phyloP scores from a whole-genome alignment of 2,113 vertebrate species.

The Drymodes brunneopygia region DNA sequence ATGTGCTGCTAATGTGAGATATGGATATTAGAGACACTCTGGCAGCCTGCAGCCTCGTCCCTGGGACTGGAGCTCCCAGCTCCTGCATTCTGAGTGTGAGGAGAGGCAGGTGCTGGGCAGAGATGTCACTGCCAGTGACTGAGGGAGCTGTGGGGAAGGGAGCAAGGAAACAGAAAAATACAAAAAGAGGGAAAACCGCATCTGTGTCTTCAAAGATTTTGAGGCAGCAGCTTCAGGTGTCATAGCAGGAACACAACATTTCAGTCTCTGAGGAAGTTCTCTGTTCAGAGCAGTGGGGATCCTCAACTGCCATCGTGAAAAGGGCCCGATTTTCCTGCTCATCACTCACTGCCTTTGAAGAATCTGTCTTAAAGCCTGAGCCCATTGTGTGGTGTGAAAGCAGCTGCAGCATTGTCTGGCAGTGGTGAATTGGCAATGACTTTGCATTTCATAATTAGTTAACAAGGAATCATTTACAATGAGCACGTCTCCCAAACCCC shows the following conservation, averaged over 20 bases:
- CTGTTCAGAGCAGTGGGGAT: background rate
- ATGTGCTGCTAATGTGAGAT: background rate
- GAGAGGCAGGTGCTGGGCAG: background rate
- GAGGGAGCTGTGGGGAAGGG: background rate
- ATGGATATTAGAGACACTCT: accelerated
- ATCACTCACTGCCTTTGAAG: background rate
- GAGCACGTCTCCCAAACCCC: background rate
- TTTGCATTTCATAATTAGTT: slow-evolving; percentile 27
- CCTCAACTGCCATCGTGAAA: background rate
- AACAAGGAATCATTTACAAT: background rate
- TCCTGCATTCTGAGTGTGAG: accelerated
- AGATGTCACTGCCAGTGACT: accelerated
- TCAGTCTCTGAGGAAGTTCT: background rate
- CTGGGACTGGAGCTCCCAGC: background rate
- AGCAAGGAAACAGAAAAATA: background rate
- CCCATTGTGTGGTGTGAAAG: background rate
- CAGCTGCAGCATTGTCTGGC: background rate
- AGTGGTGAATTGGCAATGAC: background rate
- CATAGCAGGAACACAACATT: background rate
- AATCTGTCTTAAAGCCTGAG: background rate
- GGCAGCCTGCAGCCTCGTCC: background rate
- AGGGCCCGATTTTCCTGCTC: background rate
- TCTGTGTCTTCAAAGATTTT: background rate
- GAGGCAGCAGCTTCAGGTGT: background rate
- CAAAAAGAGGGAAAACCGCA: background rate